Base-by-base conservation (phyloP, 2,888 invertebrate genomes). In the Ochropleura leucogaster region DNA sequence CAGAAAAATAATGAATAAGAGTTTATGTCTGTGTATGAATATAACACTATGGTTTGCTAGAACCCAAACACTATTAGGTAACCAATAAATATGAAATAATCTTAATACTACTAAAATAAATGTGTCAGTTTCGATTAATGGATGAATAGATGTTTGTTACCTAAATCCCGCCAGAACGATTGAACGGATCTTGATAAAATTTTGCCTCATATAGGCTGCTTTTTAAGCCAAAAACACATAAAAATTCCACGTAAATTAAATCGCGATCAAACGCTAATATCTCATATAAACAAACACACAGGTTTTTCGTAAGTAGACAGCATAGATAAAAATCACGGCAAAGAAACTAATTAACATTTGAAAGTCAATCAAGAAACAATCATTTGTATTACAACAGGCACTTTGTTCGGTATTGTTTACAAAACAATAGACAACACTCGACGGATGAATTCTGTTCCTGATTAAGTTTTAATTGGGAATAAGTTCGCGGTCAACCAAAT, bases 381-480 rank as follows among this genome's bases (percentile, higher is more conserved):
- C 18, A 57, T 70, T 70, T 57, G 62, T 65, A 76, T 76, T 66
- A 79, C 59, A 72, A 74, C 74, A 63, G 51, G 53, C 65, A 72
- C 46, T 71, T 68, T 62, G 70, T 70, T 68, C 67, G 20, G 72
- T 67, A 82, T 85, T 86, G 85, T 85, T 76, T 55, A 16, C 0
- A 49, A 72, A 82, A 86, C 87, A 86, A 86, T 86, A 62, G 75
- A 64, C 51, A 64, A 70, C 73, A 65, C 73, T 71, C 66, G 74
- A 71, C 74, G 60, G 74, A 71, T 77, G 72, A 77, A 79, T 83
- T 84, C 68, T 72, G 70, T 75, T 72, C 72, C 68, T 60, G 75
- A 82, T 85, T 79, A 74, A 67, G 72, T 80, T 85, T 80, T 84
- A 82, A 86, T 87, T 87, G 79, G 79, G 76, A 55, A 74, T 79